Evolutionary conservation across 2,888 invertebrate genomes (phyloP).

Genomic region (Steinernema scapterisci): DNA sequence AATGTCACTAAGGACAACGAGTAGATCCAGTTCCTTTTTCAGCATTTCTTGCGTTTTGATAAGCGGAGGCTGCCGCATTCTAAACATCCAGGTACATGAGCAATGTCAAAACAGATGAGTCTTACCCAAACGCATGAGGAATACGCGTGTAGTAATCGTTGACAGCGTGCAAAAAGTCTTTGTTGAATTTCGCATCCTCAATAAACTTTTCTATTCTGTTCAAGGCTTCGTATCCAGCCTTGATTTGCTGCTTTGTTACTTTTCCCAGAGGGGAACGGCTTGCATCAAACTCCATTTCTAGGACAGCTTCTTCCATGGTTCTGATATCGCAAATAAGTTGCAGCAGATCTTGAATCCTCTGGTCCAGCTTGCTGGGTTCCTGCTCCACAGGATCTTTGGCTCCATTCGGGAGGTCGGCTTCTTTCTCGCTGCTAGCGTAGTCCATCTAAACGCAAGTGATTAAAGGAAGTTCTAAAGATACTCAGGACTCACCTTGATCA

Average conservation of each 20-base stretch:
- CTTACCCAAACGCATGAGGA: conserved; percentile 71
- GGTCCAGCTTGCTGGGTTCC: conserved; percentile 68
- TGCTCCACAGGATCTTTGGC: conserved; percentile 39
- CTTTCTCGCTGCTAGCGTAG: conserved; percentile 58
- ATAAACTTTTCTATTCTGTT: conserved; percentile 69
- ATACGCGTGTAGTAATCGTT: conserved; percentile 72
- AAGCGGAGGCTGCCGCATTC: conserved; percentile 71
- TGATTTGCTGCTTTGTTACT: conserved; percentile 71
- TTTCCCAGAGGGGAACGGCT: conserved; percentile 68
- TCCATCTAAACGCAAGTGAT: conserved; percentile 65
- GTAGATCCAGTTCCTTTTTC: conserved; percentile 69
- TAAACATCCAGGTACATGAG: conserved; percentile 48
- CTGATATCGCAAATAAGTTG: conserved; percentile 70
- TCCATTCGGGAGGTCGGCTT: background rate
- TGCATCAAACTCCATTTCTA: conserved; percentile 72
- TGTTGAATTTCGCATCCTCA: conserved; percentile 60
- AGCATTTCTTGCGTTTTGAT: conserved; percentile 69
- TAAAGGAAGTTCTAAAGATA: background rate
- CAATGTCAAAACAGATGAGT: background rate
- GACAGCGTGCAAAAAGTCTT: conserved; percentile 68
- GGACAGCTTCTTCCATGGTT: conserved; percentile 70
- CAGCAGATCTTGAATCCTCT: conserved; percentile 68
- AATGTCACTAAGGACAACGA: conserved; percentile 71
- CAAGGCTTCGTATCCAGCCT: conserved; percentile 70
- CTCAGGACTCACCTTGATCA: conserved; percentile 48